phyloP scores from a whole-genome alignment of 2,113 vertebrate species.

The Saccopteryx bilineata region DNA sequence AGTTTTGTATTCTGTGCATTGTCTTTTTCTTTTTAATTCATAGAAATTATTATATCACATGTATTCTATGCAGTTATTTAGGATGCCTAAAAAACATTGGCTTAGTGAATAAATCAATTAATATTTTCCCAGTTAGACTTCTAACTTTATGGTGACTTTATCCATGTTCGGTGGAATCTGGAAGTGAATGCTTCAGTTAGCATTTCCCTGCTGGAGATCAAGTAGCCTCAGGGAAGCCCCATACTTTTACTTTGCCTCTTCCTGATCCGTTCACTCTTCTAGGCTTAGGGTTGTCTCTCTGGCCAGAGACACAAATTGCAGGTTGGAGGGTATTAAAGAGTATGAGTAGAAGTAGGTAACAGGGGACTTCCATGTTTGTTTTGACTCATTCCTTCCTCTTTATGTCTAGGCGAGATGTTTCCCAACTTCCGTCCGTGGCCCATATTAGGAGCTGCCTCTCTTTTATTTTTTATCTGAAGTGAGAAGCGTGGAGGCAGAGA shows the following conservation, averaged over 20 bases:
- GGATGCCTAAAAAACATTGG: not conserved
- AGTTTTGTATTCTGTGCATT: slow-evolving; percentile 5
- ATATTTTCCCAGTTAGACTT: slow-evolving; percentile 11
- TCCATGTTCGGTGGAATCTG: not conserved
- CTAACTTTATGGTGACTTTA: not conserved
- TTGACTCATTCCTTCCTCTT: not conserved
- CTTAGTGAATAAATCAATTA: slow-evolving; percentile 10
- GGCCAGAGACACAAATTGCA: not conserved
- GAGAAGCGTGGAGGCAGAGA: no score
- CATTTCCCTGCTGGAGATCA: not conserved
- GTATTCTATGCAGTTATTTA: not conserved
- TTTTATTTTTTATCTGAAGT: no score
- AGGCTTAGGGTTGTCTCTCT: not conserved
- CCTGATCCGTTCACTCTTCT: not conserved
- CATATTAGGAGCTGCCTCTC: not conserved
- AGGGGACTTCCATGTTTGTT: not conserved
- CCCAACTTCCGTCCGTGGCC: not conserved
- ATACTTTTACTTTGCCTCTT: not conserved
- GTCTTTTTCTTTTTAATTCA: slow-evolving; percentile 42
- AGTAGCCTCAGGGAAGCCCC: not conserved
- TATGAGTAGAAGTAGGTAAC: not conserved
- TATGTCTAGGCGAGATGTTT: not conserved
- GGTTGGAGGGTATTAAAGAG: not conserved
- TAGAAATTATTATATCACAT: not conserved
- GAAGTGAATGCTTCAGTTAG: not conserved